These are phyloP conservation scores for roundworm (Caenorhabditis elegans) DNA, from an alignment of 1,140 invertebrate species.

Conservation along the genomic window DNA sequence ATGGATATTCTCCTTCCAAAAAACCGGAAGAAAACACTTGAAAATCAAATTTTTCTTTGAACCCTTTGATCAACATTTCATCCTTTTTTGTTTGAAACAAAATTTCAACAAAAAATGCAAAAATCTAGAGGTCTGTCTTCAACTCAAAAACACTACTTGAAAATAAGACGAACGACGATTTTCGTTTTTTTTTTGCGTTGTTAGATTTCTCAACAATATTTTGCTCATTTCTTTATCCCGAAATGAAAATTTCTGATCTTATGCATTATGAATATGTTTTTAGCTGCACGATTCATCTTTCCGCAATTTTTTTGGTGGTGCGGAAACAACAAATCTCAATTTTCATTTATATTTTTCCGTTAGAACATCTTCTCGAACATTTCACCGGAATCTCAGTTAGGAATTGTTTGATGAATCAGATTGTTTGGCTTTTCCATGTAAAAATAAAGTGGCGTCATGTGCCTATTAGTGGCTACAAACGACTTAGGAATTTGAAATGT, in stretches of 20 bases:
- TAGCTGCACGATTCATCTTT: background rate
- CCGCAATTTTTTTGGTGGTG: background rate
- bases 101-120: too few species aligned
- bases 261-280: constrained; percentile 24
- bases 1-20: background rate
- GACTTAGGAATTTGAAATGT: too few species aligned
- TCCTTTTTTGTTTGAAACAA: background rate
- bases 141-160: background rate
- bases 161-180: background rate
- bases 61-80: background rate
- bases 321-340: constrained; percentile 14
- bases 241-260: background rate
- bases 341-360: background rate
- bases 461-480: too few species aligned
- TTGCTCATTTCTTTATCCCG: background rate
- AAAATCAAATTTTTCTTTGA: background rate
- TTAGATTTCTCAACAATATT: background rate
- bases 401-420: constrained; percentile 4
- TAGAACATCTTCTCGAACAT: constrained; percentile 12
- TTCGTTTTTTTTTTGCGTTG: background rate
- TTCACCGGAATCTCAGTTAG: background rate
- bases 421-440: background rate
- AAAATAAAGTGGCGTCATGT: too few species aligned
- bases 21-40: background rate
- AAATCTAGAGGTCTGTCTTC: background rate